Evolutionary conservation across 2,888 invertebrate species (phyloP), one percentile per base, ranked within the genome.

Genomic region (Auanema freiburgensis): DNA sequence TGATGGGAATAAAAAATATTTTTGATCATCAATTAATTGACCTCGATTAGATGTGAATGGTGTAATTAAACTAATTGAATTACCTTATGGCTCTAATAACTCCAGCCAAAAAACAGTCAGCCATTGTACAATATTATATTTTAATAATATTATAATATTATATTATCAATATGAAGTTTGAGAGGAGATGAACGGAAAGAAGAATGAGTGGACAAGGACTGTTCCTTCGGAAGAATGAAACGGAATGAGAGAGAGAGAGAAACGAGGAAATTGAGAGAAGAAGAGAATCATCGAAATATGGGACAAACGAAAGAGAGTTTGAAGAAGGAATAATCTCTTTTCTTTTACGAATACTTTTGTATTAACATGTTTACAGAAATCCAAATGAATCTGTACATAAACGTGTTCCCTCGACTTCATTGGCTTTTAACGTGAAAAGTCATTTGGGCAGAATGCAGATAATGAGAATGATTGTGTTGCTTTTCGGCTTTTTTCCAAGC

Each of bases 241-340:
- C 18, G 24, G 52, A 52, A 4, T n/a, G n/a, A 23, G 52, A 52
- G 52, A 52, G 18, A 50, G 52, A 23, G 52, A 52, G 23, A 23
- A 24, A 23, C 16, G 24, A 23, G 24, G 23, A 52, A 52, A 24
- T 23, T n/a, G 52, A 52, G 24, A 21, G 52, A 52, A 23, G 18
- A 23, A 5, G 52, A 21, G 52, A 52, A 23, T 11, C 23, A 23
- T n/a, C 18, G 52, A 52, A n/a, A 52, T n/a, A 52, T 21, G 24
- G 52, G 24, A n/a, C 23, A 23, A 52, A 23, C 16, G 52, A 46
- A 21, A 46, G 46, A 46, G 46, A 46, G 46, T 18, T 16, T 21
- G 3, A 46, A 16, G 46, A 46, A 18, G 16, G 46, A 46, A 46
- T 46, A 46, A 21, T 33, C 33, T 33, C 8, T 8, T 33, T 33